Percentiles rank a stretch among this genome's conserved stretches.
These are phyloP conservation scores for Boloria euphrosyne DNA, from an alignment of 2,888 invertebrate genomes.

Conservation along the genomic window DNA sequence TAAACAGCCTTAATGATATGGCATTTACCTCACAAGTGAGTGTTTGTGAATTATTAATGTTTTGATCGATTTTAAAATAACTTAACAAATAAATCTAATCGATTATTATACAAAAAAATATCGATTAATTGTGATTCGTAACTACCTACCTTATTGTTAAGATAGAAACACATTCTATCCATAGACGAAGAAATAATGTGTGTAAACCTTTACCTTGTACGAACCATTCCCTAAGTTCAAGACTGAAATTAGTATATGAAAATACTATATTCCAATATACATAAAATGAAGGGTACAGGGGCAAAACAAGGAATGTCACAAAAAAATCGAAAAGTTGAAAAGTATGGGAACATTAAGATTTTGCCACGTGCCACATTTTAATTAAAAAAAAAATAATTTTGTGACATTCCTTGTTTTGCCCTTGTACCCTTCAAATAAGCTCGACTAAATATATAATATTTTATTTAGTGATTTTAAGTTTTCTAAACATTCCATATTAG, in stretches of 20 bases:
- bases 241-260: conserved; percentile 41
- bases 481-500: conserved; percentile 2
- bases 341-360: too few relatives aligned
- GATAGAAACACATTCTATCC: conserved; percentile 21
- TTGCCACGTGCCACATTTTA: too few relatives aligned
- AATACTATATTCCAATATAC: conserved; percentile 13
- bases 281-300: too few relatives aligned
- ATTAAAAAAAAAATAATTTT: too few relatives aligned
- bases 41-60: not conserved
- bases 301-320: too few relatives aligned
- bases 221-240: conserved; percentile 45
- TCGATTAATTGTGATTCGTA: conserved; percentile 4
- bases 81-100: not conserved
- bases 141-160: not conserved
- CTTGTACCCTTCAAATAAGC: not conserved
- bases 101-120: not conserved
- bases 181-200: conserved; percentile 2
- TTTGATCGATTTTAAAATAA: not conserved
- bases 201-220: conserved; percentile 28
- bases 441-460: conserved; percentile 4
- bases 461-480: not conserved
- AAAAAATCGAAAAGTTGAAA: too few relatives aligned
- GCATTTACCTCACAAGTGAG: conserved; percentile 24
- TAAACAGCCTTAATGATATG: not conserved
- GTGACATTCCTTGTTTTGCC: too few relatives aligned